Evolutionary conservation across 2,113 vertebrate genomes (phyloP).

Genomic region (Apteryx owenii): DNA sequence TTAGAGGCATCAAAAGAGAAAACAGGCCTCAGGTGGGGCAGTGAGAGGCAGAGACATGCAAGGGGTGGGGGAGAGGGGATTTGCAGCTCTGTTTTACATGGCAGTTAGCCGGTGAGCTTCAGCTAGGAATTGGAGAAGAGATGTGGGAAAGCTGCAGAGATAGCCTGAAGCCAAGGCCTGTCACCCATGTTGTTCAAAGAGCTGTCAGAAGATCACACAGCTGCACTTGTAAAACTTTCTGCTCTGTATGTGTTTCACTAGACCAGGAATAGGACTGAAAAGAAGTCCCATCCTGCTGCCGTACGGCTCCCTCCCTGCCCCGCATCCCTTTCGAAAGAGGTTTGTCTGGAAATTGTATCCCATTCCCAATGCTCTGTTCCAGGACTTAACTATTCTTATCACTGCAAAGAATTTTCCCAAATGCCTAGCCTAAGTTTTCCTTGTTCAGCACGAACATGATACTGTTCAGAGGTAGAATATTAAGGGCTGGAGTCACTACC

Average conservation of each 20-base stretch:
- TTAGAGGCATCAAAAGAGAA: conserved; percentile 44
- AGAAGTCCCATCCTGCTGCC: not conserved
- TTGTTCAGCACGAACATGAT: not conserved
- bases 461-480: not conserved
- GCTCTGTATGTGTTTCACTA: not conserved
- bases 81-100: not conserved
- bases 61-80: not conserved
- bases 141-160: not conserved
- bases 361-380: not conserved
- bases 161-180: not conserved
- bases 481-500: not conserved
- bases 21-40: conserved; percentile 19
- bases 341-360: not conserved
- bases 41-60: not conserved
- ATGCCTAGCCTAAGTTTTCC: not conserved
- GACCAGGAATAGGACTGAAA: not conserved
- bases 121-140: not conserved
- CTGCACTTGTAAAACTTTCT: not conserved
- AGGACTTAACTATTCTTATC: not conserved
- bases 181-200: fast-evolving
- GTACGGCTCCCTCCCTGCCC: not conserved
- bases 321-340: not conserved
- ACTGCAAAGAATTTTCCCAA: not conserved
- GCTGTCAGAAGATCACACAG: not conserved
- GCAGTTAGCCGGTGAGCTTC: not conserved